Evolutionary conservation across 2,888 invertebrate genomes (phyloP), one percentile per base, ranked within the genome.

Genomic region (Chelonus formosanus): DNA sequence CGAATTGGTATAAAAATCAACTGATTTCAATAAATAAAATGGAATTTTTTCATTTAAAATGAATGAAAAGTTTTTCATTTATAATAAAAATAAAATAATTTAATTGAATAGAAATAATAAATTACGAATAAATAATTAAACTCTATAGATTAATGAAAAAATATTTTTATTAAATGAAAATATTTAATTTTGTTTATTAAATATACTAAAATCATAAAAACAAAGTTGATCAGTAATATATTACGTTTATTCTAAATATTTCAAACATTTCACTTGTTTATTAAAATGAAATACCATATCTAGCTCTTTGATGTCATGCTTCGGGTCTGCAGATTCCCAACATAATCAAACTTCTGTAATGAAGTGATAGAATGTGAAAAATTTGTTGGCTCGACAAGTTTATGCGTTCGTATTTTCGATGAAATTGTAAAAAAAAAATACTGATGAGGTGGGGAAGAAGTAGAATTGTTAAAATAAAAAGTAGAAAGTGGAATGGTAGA

Each of bases 281-380:
- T 40, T 40, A 40, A 40, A 40, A 40, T 40, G 40, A 40, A 40
- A 40, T 40, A 40, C 40, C 40, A 40, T 40, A 40, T 6, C 6
- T 40, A 6, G 40, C 40, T 40, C 40, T 40, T 40, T 40, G 40
- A 52, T 52, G 52, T 52, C 34, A 34, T 48, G 31, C 31, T 48
- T 48, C 5, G 6, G 34, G 34, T 52, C 10, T 20, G n/a, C 48
- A 52, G 34, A 52, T 34, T 31, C 32, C 34, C 34, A 52, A 52
- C 52, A 52, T 52, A 52, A 40, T 56, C 71, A 67, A 69, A 70
- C 68, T 71, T 72, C 70, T 74, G 74, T 80, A 79, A 80, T 80
- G 80, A 80, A 80, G 80, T 80, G 75, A 80, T 80, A 80, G 79
- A 80, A 80, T 80, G 80, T 74, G 75, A 80, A 77, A 79, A 78